Evolutionary conservation across 2,797 vertebrate genomes (phyloP), one percentile per base, ranked within the genome.

Genomic region (Argyrosomus regius): DNA sequence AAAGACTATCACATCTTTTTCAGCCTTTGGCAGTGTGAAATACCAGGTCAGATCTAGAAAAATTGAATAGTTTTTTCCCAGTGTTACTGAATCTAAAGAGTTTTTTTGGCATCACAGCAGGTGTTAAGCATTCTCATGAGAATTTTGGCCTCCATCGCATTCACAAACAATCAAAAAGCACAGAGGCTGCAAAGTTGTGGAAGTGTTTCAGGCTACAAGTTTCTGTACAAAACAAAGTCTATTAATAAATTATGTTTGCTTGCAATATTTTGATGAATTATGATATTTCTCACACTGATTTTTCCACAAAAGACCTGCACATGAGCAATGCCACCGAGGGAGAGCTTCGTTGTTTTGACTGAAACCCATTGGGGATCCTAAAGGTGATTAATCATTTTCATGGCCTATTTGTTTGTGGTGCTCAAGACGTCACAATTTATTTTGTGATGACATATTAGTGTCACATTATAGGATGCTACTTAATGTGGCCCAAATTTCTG

Each of bases 81-180:
- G 13, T 6, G 17, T 54, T n/a, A 24, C 46, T 50, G 57, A 71
- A 26, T 53, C n/a, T 24, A n/a, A 73, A 50, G 41, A 41, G 17
- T 41, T 31, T 26, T 65, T 22, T 39, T 60, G 78, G 28, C 9
- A 16, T 41, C 8, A 6, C 7, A 46, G 31, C 28, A n/a, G 26
- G 46, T 24, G 39, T 45, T 28, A 39, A 24, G 10, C 63, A 58
- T 49, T 76, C 41, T 28, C 61, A 63, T 35, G 57, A 72, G 48
- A 56, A 24, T 78, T 75, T 67, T 75, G 2, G 31, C 70, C 50
- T 80, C 62, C 45, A 9, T 64, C 41, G 48, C 28, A 35, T 67
- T 76, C n/a, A 61, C 2, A 0, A 39, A 67, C 64, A 66, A 35
- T 26, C 43, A 45, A 59, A 76, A 60, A 49, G 26, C 11, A 66